A percentile compares a stretch with the other conserved stretches of the same genome.
phyloP scores from a whole-genome alignment of 2,113 vertebrate species.

The Myxocyprinus asiaticus region DNA sequence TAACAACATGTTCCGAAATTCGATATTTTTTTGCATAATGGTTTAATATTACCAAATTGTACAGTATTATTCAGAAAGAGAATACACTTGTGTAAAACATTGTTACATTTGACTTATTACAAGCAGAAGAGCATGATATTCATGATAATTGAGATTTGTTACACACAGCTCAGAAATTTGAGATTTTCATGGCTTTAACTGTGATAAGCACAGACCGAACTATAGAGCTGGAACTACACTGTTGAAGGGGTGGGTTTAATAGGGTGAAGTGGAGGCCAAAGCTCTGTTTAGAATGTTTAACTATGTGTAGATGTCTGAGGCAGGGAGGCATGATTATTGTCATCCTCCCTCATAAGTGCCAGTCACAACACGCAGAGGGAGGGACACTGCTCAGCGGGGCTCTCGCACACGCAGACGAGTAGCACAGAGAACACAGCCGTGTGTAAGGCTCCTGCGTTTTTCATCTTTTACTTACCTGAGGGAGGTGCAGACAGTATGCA shows the following conservation, averaged over 20 bases:
- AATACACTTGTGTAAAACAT: neutral
- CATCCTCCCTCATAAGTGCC: slow-evolving; percentile 52
- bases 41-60: neutral
- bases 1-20: neutral
- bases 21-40: neutral
- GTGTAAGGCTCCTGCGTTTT: slow-evolving; percentile 29
- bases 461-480: slow-evolving; percentile 45
- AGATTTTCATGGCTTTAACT: slow-evolving; percentile 19
- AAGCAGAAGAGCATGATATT: slow-evolving; percentile 5
- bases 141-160: neutral
- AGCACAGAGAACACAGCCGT: neutral
- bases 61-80: neutral
- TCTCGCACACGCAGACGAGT: neutral
- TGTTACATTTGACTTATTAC: neutral
- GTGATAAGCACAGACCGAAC: slow-evolving; percentile 33
- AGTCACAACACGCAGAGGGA: slow-evolving; percentile 42
- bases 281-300: slow-evolving; percentile 45
- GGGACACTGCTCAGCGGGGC: slow-evolving; percentile 42
- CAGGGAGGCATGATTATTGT: slow-evolving; percentile 42
- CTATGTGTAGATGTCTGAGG: slow-evolving; percentile 41
- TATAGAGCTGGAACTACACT: slow-evolving; percentile 35
- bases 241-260: slow-evolving; percentile 36
- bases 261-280: slow-evolving; percentile 29
- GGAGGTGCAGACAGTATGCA: slow-evolving; percentile 2
- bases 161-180: neutral